Percentiles rank a stretch among this genome's conserved stretches.
phyloP scores from a whole-genome alignment of 2,113 vertebrate species.

The Corythornis vintsioides region DNA sequence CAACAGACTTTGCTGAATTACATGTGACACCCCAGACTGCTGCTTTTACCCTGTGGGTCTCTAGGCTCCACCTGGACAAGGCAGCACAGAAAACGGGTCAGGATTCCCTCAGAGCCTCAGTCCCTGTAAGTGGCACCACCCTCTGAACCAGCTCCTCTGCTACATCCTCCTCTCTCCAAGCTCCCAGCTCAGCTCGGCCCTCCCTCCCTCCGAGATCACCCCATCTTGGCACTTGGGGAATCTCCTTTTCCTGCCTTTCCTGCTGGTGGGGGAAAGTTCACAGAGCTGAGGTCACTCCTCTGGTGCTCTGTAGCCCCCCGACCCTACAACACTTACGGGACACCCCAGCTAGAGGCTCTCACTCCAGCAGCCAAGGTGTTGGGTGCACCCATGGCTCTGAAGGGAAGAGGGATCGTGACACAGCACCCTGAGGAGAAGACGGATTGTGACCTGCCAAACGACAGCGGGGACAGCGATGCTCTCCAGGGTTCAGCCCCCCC shows the following conservation, averaged over 20 bases:
- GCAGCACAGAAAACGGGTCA: constrained; percentile 15
- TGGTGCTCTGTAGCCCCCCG: constrained; percentile 22
- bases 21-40: background rate
- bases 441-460: constrained; percentile 3
- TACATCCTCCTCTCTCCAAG: background rate
- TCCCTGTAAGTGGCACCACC: background rate
- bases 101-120: background rate
- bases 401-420: no score
- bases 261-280: constrained; percentile 8
- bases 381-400: constrained; percentile 45
- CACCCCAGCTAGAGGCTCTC: constrained; percentile 66
- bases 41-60: background rate
- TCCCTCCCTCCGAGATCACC: background rate
- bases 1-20: background rate
- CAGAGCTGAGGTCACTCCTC: constrained; percentile 46
- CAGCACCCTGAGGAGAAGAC: constrained; percentile 54
- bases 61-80: constrained; percentile 2
- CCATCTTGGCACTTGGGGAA: background rate
- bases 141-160: background rate
- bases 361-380: constrained; percentile 55
- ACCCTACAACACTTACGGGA: constrained; percentile 64
- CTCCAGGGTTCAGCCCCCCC: no score
- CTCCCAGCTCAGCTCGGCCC: background rate
- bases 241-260: background rate
- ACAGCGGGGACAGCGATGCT: no score